Evolutionary conservation across 2,113 vertebrate species (phyloP).

Genomic region (Lontra canadensis): DNA sequence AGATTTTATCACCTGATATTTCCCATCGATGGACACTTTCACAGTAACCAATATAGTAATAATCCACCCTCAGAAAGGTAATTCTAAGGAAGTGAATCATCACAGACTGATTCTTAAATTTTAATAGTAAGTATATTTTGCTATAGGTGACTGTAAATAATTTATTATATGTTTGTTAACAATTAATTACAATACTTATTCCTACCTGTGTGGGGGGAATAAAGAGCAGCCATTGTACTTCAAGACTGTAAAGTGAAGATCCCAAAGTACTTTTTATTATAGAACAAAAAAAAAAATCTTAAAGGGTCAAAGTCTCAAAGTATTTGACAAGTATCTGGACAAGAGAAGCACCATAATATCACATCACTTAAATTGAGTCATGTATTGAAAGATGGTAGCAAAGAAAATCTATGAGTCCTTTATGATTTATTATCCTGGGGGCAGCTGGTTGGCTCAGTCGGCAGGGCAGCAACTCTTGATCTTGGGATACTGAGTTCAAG

Average conservation of each 20-base stretch:
- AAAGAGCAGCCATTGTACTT: not conserved
- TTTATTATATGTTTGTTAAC: not conserved
- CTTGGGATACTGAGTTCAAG: not conserved
- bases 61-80: constrained; percentile 24
- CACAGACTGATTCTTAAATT: not conserved
- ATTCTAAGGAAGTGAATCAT: not conserved
- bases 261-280: constrained; percentile 19
- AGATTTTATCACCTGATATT: constrained; percentile 31
- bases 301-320: not conserved
- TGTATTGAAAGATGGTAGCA: not conserved
- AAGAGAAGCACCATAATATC: not conserved
- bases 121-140: not conserved
- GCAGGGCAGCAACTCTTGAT: not conserved
- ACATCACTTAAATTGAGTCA: not conserved
- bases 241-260: not conserved
- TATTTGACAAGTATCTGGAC: constrained; percentile 20
- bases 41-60: constrained; percentile 4
- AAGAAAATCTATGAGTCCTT: not conserved
- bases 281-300: not conserved
- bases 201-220: not conserved
- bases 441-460: no score
- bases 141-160: constrained; percentile 14
- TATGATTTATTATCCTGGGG: not conserved
- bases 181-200: constrained; percentile 47
- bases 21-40: constrained; percentile 17